A percentile compares a stretch with the other conserved stretches of the same genome.
Evolutionary conservation across 2,113 vertebrate genomes (phyloP).

Genomic region (Felis chaus): DNA sequence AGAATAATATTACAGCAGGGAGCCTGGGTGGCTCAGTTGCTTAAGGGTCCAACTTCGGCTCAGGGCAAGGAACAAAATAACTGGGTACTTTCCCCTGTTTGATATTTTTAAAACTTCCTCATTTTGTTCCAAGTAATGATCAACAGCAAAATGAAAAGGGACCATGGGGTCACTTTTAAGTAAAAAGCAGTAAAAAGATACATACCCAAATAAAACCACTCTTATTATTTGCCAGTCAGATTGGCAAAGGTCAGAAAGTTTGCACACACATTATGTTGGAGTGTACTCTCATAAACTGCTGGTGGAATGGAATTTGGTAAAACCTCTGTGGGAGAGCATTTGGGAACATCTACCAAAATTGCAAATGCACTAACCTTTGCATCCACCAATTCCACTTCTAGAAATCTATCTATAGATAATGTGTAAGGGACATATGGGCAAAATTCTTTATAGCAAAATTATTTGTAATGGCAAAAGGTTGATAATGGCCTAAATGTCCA

Average conservation of each 20-base stretch:
- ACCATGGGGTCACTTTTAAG: background rate
- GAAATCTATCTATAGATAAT: background rate
- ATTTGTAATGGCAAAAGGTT: background rate
- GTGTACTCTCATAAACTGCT: too few relatives aligned
- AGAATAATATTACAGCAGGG: background rate
- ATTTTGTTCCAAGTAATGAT: background rate
- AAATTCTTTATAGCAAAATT: background rate
- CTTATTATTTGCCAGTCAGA: background rate
- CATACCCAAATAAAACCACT: background rate
- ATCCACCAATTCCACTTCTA: background rate
- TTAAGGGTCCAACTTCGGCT: too few relatives aligned
- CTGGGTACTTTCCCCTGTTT: background rate
- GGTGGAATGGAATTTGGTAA: background rate
- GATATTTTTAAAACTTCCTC: background rate
- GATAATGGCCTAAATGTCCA: background rate
- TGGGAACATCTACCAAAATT: background rate
- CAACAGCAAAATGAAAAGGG: background rate
- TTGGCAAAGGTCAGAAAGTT: background rate
- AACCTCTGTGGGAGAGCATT: background rate
- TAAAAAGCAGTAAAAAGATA: background rate
- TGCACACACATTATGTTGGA: background rate
- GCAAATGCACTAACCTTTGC: background rate
- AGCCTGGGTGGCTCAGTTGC: too few relatives aligned
- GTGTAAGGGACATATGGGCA: background rate
- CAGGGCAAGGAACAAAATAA: background rate